Conservation (phyloP, 2,113 vertebrate species). For the Verasper variegatus region DNA sequence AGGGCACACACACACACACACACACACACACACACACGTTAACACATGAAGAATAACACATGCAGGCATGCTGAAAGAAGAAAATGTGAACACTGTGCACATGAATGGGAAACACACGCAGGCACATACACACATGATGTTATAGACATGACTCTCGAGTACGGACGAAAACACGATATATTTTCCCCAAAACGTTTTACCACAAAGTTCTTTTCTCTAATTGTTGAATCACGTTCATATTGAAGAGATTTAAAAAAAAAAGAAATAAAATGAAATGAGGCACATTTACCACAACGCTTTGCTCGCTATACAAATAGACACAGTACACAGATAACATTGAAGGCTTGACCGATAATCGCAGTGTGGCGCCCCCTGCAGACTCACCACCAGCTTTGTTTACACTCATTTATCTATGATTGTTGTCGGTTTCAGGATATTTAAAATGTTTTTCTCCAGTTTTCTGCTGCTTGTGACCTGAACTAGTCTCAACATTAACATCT, state of each 20-base stretch:
- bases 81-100: constrained; percentile 24
- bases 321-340: neutral
- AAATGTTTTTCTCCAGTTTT: neutral
- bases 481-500: constrained; percentile 28
- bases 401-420: neutral
- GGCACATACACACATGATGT: constrained; percentile 46
- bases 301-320: neutral
- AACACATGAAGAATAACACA: constrained; percentile 8
- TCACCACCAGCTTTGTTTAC: neutral
- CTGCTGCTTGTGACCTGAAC: constrained; percentile 13
- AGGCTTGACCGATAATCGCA: neutral
- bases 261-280: neutral
- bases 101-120: constrained; percentile 25
- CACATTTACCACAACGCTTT: neutral
- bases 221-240: neutral
- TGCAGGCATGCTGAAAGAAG: constrained; percentile 32
- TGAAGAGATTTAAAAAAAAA: neutral
- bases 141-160: neutral
- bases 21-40: neutral
- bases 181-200: constrained; percentile 4
- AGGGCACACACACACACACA: neutral
- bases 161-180: neutral
- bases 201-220: constrained; percentile 10
- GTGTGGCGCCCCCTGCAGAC: neutral
- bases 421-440: neutral